Evolutionary conservation across 2,113 vertebrate genomes (phyloP).

Genomic region (Semnopithecus entellus): DNA sequence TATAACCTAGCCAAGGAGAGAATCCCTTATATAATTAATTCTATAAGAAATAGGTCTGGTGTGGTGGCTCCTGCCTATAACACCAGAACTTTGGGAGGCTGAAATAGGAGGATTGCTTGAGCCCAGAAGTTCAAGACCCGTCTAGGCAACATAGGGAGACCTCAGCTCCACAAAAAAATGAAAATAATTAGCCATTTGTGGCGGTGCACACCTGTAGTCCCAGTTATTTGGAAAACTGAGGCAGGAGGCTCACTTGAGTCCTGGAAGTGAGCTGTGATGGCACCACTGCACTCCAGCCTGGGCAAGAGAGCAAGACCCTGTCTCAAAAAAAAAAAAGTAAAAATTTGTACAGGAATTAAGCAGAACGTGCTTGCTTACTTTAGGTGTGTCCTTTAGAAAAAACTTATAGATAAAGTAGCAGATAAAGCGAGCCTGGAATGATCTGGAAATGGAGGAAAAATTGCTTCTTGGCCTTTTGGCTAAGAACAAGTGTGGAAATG

Average conservation of each 20-base stretch:
- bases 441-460: not conserved
- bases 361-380: not conserved
- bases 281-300: too few species aligned
- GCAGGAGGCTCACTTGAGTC: not conserved
- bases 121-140: not conserved
- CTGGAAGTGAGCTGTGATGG: not conserved
- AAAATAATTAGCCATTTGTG: not conserved
- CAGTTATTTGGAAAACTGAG: not conserved
- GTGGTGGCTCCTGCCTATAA: not conserved
- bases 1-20: not conserved
- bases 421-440: not conserved
- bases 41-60: not conserved
- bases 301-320: not conserved
- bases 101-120: not conserved
- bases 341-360: not conserved
- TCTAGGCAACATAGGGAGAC: not conserved
- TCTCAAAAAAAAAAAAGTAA: not conserved
- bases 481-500: not conserved
- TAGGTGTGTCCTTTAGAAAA: not conserved
- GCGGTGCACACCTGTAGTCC: not conserved
- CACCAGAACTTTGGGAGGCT: not conserved
- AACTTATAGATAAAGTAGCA: not conserved
- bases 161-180: not conserved
- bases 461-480: too few species aligned
- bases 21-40: not conserved